phyloP scores from a whole-genome alignment of 2,797 vertebrate species.

The Heterohyrax brucei region DNA sequence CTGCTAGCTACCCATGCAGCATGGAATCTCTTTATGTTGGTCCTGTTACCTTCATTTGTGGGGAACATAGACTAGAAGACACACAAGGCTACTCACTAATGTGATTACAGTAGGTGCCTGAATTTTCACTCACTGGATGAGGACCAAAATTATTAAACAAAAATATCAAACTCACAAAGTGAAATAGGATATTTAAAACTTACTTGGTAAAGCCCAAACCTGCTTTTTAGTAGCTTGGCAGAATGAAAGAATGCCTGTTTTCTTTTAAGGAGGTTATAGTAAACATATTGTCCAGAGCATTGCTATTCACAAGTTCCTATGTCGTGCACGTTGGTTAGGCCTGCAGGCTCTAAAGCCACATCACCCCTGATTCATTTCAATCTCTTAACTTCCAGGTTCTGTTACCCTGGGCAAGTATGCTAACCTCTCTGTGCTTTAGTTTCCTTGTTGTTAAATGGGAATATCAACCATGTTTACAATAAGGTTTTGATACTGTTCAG shows the following conservation, averaged over 20 bases:
- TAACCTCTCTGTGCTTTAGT: rapidly evolving
- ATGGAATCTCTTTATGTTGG: not conserved
- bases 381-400: not conserved
- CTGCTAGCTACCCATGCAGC: not conserved
- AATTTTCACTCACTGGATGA: not conserved
- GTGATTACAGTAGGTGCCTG: not conserved
- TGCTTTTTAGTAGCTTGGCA: not conserved
- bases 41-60: not conserved
- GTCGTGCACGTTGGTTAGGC: not conserved
- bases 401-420: not conserved
- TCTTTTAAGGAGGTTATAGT: not conserved
- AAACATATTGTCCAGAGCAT: not conserved
- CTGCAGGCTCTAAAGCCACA: not conserved
- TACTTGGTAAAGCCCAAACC: not conserved
- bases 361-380: not conserved
- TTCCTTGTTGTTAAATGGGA: not conserved
- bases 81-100: not conserved
- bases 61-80: not conserved
- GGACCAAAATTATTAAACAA: not conserved
- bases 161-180: not conserved
- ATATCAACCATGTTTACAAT: not conserved
- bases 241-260: not conserved
- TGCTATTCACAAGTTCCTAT: not conserved
- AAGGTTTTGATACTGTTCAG: not conserved
- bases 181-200: slow-evolving; percentile 6